phyloP scores from a whole-genome alignment of 2,888 invertebrate species.

The Mystacides longicornis region DNA sequence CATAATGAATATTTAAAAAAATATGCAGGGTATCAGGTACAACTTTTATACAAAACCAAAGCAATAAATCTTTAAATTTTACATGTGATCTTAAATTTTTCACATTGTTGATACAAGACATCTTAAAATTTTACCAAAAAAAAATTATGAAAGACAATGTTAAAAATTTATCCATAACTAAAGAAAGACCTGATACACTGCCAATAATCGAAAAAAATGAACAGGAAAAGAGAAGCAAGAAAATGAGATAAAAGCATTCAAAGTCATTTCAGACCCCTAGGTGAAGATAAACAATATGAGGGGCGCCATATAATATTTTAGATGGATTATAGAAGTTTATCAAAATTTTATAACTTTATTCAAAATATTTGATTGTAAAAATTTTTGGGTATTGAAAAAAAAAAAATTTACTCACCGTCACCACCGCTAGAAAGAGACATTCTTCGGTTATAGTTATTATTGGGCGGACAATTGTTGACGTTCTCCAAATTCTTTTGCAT shows the following conservation, averaged over 20 bases:
- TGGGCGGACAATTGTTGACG: not conserved
- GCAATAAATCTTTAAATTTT: too few relatives aligned
- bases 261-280: not conserved
- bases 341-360: not conserved
- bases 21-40: not conserved
- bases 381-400: not conserved
- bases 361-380: not conserved
- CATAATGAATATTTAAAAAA: too few relatives aligned
- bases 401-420: not conserved
- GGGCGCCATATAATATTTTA: too few relatives aligned
- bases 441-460: not conserved
- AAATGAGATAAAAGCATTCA: too few relatives aligned
- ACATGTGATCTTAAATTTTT: too few relatives aligned
- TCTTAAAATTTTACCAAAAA: too few relatives aligned
- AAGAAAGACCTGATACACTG: not conserved
- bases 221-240: too few relatives aligned
- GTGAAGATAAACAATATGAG: not conserved
- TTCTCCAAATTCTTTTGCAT: conserved; percentile 11
- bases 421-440: not conserved
- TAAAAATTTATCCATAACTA: not conserved
- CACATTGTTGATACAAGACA: too few relatives aligned
- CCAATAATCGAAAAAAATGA: too few relatives aligned
- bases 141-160: too few relatives aligned
- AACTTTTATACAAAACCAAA: not conserved
- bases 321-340: too few relatives aligned